Evolutionary conservation across 1,140 invertebrate genomes (phyloP).

Genomic region (Leptinotarsa lineolata): DNA sequence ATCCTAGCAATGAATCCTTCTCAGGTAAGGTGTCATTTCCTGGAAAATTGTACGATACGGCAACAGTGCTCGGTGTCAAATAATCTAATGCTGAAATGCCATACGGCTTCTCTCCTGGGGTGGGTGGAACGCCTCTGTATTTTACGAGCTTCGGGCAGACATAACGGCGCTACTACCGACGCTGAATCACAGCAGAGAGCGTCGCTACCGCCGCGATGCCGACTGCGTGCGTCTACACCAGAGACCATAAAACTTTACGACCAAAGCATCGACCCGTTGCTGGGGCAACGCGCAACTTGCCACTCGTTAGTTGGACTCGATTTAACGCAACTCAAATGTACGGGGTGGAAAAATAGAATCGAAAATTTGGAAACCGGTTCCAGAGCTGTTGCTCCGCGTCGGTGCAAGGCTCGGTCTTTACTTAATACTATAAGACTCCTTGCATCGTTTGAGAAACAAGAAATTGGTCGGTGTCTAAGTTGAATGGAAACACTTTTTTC

Average conservation of each 20-base stretch:
- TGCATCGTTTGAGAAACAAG: no score
- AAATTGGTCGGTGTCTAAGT: no score
- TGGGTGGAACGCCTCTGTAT: conserved; percentile 43
- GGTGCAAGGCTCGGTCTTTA: no score
- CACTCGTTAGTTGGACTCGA: conserved; percentile 29
- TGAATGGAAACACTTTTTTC: no score
- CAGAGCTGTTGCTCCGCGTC: no score
- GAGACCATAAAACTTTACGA: conserved; percentile 58
- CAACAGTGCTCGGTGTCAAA: not conserved
- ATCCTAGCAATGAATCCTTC: no score
- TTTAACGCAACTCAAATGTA: no score
- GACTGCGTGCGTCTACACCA: conserved; percentile 51
- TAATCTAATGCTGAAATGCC: not conserved
- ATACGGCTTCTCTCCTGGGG: not conserved
- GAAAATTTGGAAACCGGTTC: no score
- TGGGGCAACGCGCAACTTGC: conserved; percentile 50
- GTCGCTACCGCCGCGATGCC: conserved; percentile 46
- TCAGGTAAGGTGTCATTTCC: no score
- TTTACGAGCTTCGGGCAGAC: conserved; percentile 52
- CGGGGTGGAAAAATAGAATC: no score
- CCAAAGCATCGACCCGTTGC: conserved; percentile 57
- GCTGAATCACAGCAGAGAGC: conserved; percentile 30
- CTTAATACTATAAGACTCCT: no score
- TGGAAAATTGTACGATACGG: no score
- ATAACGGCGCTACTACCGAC: conserved; percentile 47